Conservation (phyloP, 37 sponge, comb jelly and placozoan species). For the Petrosia ficiformis region DNA sequence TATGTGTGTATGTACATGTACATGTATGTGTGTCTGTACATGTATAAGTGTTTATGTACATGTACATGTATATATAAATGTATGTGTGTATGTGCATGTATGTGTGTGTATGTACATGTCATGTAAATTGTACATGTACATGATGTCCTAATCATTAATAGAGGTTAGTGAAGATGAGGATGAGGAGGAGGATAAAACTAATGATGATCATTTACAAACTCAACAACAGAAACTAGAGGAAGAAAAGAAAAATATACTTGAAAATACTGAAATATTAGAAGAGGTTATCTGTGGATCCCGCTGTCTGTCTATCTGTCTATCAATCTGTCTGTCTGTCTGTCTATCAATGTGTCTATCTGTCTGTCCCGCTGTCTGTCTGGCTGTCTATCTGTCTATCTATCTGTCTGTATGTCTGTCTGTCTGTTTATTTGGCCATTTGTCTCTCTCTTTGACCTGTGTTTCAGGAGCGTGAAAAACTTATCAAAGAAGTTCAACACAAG, state of each 20-base stretch:
- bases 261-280: slow-evolving; percentile 76
- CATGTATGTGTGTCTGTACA: background rate
- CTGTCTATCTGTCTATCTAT: no score
- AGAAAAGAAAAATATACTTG: slow-evolving; percentile 75
- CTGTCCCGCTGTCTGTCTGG: no score
- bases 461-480: slow-evolving; percentile 74
- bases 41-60: background rate
- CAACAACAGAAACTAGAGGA: slow-evolving; percentile 58
- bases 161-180: slow-evolving; percentile 32
- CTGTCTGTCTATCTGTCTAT: no score
- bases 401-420: no score
- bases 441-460: background rate
- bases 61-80: background rate
- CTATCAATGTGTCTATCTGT: no score
- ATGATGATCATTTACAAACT: slow-evolving; percentile 52
- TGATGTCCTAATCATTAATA: background rate
- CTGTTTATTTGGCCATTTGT: no score
- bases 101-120: background rate
- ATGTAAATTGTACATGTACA: background rate
- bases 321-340: no score
- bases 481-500: slow-evolving; percentile 53
- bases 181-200: slow-evolving; percentile 34
- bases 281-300: slow-evolving; percentile 72
- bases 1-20: background rate
- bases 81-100: background rate